Evolutionary conservation across 2,888 invertebrate genomes (phyloP).

Genomic region (Ectemnius cavifrons): DNA sequence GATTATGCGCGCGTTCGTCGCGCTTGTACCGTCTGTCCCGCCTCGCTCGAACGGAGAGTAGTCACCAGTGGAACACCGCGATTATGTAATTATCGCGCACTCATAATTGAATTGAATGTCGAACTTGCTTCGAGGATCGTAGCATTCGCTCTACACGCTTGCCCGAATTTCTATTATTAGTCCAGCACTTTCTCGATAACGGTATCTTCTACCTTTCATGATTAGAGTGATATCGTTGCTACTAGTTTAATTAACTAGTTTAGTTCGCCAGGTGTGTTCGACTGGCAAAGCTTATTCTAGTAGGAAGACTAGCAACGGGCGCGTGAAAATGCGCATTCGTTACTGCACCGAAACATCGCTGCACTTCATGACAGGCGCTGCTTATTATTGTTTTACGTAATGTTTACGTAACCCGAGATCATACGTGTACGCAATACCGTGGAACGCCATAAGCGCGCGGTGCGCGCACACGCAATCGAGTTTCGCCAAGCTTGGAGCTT

Average conservation of each 20-base stretch:
- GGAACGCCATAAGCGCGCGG: conserved; percentile 31
- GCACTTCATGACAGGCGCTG: conserved; percentile 58
- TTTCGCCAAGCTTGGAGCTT: neutral
- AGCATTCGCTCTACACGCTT: neutral
- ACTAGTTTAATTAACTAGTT: too few relatives aligned
- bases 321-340: too few relatives aligned
- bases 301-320: too few relatives aligned
- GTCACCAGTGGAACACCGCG: neutral
- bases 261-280: too few relatives aligned
- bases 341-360: neutral
- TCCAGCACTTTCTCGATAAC: neutral
- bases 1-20: conserved; percentile 4
- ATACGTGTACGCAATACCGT: conserved; percentile 48
- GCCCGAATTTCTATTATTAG: neutral
- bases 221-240: too few relatives aligned
- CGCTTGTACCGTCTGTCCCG: neutral
- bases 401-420: conserved; percentile 69
- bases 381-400: conserved; percentile 74
- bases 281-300: too few relatives aligned
- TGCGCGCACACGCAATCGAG: conserved; percentile 9
- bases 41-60: neutral
- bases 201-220: too few relatives aligned
- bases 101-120: conserved; percentile 1
- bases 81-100: conserved; percentile 10
- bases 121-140: neutral